Evolutionary conservation across 2,888 invertebrate genomes (phyloP).

Genomic region (Fragum fragum): DNA sequence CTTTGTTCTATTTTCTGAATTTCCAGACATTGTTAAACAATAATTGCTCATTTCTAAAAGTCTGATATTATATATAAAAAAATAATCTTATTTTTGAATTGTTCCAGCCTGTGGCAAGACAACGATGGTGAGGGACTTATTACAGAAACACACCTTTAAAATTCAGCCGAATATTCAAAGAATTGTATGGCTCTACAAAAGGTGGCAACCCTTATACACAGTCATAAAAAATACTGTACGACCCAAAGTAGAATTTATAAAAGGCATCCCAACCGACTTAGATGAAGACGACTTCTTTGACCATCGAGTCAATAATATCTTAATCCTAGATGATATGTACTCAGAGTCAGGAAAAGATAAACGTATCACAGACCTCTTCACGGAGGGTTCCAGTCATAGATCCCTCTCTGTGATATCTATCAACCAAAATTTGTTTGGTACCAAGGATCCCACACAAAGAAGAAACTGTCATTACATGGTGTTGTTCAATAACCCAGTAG

Average conservation of each 20-base stretch:
- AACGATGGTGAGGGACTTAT: constrained; percentile 30
- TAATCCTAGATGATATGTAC: constrained; percentile 53
- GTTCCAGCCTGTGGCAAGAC: constrained; percentile 40
- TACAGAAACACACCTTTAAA: constrained; percentile 23
- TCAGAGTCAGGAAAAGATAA: constrained; percentile 37
- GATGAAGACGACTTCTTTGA: constrained; percentile 56
- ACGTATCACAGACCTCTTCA: constrained; percentile 49
- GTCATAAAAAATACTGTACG: constrained; percentile 29
- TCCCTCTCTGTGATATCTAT: constrained; percentile 24
- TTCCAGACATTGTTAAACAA: too few relatives aligned
- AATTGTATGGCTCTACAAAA: constrained; percentile 60
- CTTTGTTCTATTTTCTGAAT: too few relatives aligned
- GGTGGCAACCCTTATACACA: constrained; percentile 56
- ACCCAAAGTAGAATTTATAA: constrained; percentile 54
- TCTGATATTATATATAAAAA: too few relatives aligned
- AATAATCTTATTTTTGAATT: not conserved
- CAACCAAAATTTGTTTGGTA: constrained; percentile 40
- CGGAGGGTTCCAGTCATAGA: constrained; percentile 46
- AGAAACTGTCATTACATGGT: constrained; percentile 39
- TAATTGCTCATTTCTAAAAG: not conserved
- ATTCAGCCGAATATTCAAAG: constrained; percentile 55
- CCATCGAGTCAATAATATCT: constrained; percentile 41
- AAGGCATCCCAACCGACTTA: constrained; percentile 43
- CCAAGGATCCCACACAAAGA: constrained; percentile 35
- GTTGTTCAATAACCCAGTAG: constrained; percentile 31